A percentile compares a stretch with the other conserved stretches of the same genome.
Conservation (phyloP, 2,797 vertebrate species). For the Pristis pectinata region DNA sequence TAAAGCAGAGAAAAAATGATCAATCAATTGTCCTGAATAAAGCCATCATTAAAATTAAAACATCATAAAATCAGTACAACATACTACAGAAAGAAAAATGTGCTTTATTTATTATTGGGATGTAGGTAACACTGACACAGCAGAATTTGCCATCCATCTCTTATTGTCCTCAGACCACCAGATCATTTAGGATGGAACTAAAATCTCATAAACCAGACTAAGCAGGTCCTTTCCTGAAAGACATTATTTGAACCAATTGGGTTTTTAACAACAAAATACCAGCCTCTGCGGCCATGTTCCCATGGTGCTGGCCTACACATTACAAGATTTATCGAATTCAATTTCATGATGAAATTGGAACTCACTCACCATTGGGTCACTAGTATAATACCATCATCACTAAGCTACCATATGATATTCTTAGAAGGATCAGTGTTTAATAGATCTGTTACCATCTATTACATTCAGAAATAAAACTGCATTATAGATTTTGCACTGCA, state of each 20-base stretch:
- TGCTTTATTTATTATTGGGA: neutral
- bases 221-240: neutral
- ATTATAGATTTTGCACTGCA: slow-evolving; percentile 14
- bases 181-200: neutral
- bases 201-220: neutral
- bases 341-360: neutral
- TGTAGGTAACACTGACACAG: neutral
- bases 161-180: neutral
- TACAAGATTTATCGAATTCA: neutral
- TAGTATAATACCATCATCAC: neutral
- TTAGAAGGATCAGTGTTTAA: neutral
- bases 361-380: neutral
- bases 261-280: neutral
- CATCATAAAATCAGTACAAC: neutral
- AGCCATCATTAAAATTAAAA: neutral
- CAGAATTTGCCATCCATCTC: too few species aligned
- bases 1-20: neutral
- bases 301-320: neutral
- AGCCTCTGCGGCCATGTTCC: neutral
- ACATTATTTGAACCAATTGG: neutral
- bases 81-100: neutral
- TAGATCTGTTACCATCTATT: neutral
- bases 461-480: neutral
- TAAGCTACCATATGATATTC: neutral
- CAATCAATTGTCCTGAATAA: neutral